Base-by-base conservation (phyloP, 2,888 invertebrate species). In the Monopis laevigella region DNA sequence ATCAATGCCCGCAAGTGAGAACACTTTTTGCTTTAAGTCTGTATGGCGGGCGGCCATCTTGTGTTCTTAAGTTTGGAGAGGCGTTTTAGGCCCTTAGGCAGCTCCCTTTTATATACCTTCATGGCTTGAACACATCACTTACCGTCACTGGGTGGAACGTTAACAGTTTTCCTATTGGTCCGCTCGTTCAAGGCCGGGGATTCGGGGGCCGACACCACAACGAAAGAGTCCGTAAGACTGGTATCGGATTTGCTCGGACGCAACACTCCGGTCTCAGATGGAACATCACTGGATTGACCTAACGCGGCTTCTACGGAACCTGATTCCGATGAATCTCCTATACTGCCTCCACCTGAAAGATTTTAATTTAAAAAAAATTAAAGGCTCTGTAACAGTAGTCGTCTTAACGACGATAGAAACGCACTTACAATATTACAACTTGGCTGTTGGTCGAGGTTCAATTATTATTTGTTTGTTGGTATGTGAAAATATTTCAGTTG, bases 221-320 rank as follows among this genome's bases (percentile, higher is more conserved):
- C 93, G 69, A 95, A 96, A 16, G 94, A 93, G 62, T 95, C 94
- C 0, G 92, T 92, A 12, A 96, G 84, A 60, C 93, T 94, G 0
- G 93, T 94, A 62, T 95, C 94, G 2, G 93, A 93, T 81, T 94
- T 94, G 69, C 94, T 94, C 6, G 91, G 84, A 39, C 93, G 84
- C 52, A 94, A 84, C 1, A 86, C 86, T 17, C 73, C 75, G 3
- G 59, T 39, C 6, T 55, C 80, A 1, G 58, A 56, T 2, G 19
- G 21, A 11, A 18, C 2, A 10, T 50, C 47, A 46, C 34, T 48
- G 2, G 51, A 40, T 13, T 35, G 48, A 2, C 44, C 48, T 1
- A 47, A 26, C 0, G 53, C 29, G 0, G 52, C 40, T 18, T 73
- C 73, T 36, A 63, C 50, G 0, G 78, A 73, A 1, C 71, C 66